Conservation (phyloP, 2,113 vertebrate species). For the Neoarius graeffei region DNA sequence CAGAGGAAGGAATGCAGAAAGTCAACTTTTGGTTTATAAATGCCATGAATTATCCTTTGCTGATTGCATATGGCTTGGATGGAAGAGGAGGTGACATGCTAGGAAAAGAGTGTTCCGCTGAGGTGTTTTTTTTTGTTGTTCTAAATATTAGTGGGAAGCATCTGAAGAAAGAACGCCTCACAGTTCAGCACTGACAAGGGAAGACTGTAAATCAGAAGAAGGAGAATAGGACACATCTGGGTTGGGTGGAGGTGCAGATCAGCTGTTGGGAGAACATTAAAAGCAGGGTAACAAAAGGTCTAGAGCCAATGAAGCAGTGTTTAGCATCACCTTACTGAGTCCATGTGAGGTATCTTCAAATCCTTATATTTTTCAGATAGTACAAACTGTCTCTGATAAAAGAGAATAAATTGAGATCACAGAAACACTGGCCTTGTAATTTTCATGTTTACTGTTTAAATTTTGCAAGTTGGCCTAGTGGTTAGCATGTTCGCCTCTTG, state of each 20-base stretch:
- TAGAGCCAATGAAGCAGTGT: neutral
- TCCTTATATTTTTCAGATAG: neutral
- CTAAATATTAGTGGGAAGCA: neutral
- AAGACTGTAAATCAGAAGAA: conserved; percentile 20
- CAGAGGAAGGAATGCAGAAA: neutral
- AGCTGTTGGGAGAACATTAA: neutral
- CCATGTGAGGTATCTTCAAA: neutral
- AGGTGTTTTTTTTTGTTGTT: neutral
- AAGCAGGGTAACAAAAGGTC: neutral
- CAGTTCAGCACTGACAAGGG: neutral
- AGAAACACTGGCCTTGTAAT: neutral
- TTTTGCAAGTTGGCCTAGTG: no score
- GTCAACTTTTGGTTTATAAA: neutral
- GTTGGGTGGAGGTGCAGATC: neutral
- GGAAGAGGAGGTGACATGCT: neutral
- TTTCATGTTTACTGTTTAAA: neutral
- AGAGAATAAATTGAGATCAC: neutral
- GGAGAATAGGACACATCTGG: conserved; percentile 1
- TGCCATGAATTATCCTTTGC: neutral
- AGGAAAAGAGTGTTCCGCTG: neutral
- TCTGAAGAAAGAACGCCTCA: conserved; percentile 17
- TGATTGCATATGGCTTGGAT: neutral
- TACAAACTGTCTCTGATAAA: neutral
- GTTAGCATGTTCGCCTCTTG: no score
- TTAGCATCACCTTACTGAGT: neutral